Conservation (phyloP, 2,797 vertebrate species). For the Chlorospingus flavigularis region DNA sequence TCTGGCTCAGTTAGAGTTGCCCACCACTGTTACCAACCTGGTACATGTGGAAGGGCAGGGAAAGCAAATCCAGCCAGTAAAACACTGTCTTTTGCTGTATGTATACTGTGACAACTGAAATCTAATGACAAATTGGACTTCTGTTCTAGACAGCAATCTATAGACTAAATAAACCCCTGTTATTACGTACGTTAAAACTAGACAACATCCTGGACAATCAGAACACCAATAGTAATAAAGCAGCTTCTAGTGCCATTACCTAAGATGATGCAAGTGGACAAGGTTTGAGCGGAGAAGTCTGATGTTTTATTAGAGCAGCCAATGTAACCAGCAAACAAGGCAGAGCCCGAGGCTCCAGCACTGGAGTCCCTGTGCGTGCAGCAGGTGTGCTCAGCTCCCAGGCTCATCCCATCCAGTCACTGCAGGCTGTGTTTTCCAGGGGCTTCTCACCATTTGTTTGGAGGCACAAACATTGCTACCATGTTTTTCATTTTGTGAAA, state of each 20-base stretch:
- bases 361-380: background rate
- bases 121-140: background rate
- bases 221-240: background rate
- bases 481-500: background rate
- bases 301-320: background rate
- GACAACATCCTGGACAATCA: background rate
- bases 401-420: rapidly evolving
- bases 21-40: background rate
- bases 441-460: background rate
- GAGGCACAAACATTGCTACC: background rate
- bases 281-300: background rate
- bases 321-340: background rate
- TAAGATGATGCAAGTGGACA: background rate
- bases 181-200: background rate
- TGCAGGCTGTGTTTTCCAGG: background rate
- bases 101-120: background rate
- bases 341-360: background rate
- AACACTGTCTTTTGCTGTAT: background rate
- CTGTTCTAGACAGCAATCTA: background rate
- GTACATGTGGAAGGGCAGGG: background rate
- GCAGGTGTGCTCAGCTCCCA: background rate
- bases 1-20: background rate
- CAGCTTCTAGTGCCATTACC: background rate
- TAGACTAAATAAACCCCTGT: background rate
- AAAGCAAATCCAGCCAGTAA: background rate